Percentiles rank a stretch among this genome's conserved stretches.
Evolutionary conservation across 64 coral and sea anemone species (phyloP).

Genomic region (Montipora efflorescens): DNA sequence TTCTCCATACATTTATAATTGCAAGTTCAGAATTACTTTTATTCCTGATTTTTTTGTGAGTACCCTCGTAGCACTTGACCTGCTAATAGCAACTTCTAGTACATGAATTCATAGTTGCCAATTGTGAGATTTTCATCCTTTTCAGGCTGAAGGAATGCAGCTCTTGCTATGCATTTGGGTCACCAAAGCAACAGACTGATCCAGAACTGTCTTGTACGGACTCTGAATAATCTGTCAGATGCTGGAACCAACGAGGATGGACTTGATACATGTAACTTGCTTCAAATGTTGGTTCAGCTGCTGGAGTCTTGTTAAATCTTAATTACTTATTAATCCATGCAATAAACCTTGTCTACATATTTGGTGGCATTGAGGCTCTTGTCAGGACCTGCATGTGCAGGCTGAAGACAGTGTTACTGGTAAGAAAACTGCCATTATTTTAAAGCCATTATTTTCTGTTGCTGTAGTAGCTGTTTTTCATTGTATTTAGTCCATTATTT

Average conservation of each 20-base stretch:
- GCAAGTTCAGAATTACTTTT: too few species aligned
- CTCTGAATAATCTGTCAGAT: slow-evolving; percentile 98
- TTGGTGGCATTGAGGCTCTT: slow-evolving; percentile 15
- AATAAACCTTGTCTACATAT: slow-evolving; percentile 97
- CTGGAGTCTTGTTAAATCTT: slow-evolving; percentile 93
- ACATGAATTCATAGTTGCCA: too few species aligned
- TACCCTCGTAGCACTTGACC: too few species aligned
- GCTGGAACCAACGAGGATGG: slow-evolving; percentile 95
- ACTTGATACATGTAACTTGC: slow-evolving; percentile 81
- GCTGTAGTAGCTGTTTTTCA: not conserved
- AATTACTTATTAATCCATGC: slow-evolving; percentile 74
- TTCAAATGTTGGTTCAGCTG: slow-evolving; percentile 98
- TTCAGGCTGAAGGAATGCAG: slow-evolving; percentile 98
- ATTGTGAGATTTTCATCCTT: not conserved
- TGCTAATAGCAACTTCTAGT: too few species aligned
- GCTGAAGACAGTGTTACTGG: slow-evolving; percentile 80
- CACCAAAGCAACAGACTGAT: slow-evolving; percentile 96
- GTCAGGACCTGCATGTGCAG: too few species aligned
- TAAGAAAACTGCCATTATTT: slow-evolving; percentile 18
- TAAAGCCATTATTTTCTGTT: not conserved
- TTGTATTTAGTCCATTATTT: too few species aligned
- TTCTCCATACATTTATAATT: too few species aligned
- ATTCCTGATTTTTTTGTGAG: too few species aligned
- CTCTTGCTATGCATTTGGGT: slow-evolving; percentile 94
- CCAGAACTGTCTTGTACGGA: slow-evolving; percentile 95